phyloP scores from a whole-genome alignment of 1,140 invertebrate species.

The Neoseiulus cucumeris region DNA sequence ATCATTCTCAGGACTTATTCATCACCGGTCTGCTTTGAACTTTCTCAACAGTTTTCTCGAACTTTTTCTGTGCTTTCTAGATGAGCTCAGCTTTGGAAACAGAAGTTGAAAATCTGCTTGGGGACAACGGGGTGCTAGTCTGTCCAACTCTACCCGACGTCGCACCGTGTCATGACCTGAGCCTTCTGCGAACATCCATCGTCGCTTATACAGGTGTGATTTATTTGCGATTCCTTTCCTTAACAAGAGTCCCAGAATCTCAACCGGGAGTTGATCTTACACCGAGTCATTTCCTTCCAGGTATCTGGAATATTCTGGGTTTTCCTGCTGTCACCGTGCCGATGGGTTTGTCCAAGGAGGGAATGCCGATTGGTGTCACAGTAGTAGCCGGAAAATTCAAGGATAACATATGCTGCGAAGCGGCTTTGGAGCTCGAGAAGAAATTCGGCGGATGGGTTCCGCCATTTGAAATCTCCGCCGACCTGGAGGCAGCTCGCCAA shows the following conservation, averaged over 20 bases:
- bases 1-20: no score
- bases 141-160: background rate
- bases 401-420: slow-evolving; percentile 22
- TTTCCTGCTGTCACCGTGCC: slow-evolving; percentile 30
- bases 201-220: background rate
- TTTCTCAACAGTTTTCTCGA: no score
- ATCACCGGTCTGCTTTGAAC: no score
- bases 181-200: background rate
- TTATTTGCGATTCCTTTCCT: no score
- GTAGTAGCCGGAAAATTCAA: slow-evolving; percentile 24
- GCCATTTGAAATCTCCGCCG: no score
- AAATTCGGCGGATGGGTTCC: no score
- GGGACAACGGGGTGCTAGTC: background rate
- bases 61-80: no score
- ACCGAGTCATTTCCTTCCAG: slow-evolving; percentile 21
- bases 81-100: background rate
- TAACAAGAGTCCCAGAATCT: no score
- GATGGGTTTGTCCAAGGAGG: slow-evolving; percentile 26
- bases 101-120: background rate
- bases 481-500: no score
- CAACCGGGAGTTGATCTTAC: background rate
- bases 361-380: slow-evolving; percentile 31
- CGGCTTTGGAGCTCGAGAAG: slow-evolving; percentile 23
- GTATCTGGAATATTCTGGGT: slow-evolving; percentile 29
- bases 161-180: background rate